These are phyloP conservation scores for Ectobius pallidus DNA, from an alignment of 2,888 invertebrate genomes.

Conservation along the genomic window DNA sequence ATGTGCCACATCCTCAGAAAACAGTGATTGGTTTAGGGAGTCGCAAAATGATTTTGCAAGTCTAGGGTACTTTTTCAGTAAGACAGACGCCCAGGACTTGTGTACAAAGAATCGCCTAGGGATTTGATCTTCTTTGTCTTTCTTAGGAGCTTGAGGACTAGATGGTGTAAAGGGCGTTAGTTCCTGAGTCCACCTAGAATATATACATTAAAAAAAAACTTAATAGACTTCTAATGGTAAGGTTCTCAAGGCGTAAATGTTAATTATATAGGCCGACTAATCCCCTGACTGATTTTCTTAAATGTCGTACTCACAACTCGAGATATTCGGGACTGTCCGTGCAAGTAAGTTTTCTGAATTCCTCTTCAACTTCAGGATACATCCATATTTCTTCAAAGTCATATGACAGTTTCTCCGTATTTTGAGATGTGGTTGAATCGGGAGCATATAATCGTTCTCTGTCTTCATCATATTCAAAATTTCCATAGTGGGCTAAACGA, in stretches of 20 bases:
- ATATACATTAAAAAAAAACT: no score
- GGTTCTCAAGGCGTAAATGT: no score
- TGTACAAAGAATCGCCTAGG: background rate
- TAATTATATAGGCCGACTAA: no score
- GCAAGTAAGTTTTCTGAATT: background rate
- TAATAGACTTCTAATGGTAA: no score
- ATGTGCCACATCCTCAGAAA: background rate
- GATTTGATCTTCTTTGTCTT: background rate
- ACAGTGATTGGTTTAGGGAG: background rate
- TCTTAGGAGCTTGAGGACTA: background rate
- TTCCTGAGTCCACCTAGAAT: background rate
- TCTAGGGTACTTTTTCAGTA: background rate
- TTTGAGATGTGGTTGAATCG: background rate
- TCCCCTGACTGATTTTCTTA: no score
- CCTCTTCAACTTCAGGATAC: background rate
- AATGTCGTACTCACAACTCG: background rate
- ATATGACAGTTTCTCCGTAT: background rate
- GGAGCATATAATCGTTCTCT: slow-evolving; percentile 57
- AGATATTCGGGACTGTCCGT: background rate
- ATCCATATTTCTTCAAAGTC: background rate
- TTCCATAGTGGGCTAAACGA: slow-evolving; percentile 64
- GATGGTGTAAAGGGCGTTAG: background rate
- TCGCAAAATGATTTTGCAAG: background rate
- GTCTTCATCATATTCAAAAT: slow-evolving; percentile 65
- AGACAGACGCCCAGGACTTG: background rate